phyloP scores from a whole-genome alignment of 2,113 vertebrate species.

The Labeo catla region DNA sequence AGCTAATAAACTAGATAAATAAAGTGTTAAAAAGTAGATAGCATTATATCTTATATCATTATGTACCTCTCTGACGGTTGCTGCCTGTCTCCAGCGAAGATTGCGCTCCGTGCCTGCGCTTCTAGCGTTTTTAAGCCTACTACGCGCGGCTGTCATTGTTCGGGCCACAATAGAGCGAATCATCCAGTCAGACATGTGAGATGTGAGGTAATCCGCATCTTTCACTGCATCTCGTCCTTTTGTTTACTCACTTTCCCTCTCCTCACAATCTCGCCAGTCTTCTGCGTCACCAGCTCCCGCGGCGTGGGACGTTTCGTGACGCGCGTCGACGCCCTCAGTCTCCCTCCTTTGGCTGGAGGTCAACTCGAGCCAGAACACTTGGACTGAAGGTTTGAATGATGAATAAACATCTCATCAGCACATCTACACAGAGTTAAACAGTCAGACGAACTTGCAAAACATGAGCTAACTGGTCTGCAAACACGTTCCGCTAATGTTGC shows the following conservation, averaged over 20 bases:
- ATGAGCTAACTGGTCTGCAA: too few species aligned
- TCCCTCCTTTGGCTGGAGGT: not conserved
- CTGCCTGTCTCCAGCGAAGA: constrained; percentile 56
- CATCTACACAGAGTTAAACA: not conserved
- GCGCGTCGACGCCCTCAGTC: not conserved
- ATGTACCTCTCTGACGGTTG: constrained; percentile 62
- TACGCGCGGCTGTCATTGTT: constrained; percentile 46
- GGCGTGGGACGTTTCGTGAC: constrained; percentile 12
- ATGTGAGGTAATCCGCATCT: constrained; percentile 53
- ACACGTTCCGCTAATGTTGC: too few species aligned
- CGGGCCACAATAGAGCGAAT: constrained; percentile 53
- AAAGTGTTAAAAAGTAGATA: not conserved
- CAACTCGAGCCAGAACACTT: not conserved
- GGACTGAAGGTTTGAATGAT: not conserved
- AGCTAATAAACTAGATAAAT: not conserved
- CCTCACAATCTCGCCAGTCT: constrained; percentile 38
- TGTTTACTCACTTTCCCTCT: not conserved
- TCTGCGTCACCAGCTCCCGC: not conserved
- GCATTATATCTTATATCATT: not conserved
- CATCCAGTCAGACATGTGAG: constrained; percentile 56
- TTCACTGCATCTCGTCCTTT: constrained; percentile 15
- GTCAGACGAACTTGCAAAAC: too few species aligned
- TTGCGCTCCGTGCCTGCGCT: constrained; percentile 50
- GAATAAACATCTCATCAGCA: not conserved
- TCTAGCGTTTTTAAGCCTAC: constrained; percentile 70